Conservation (phyloP, 1,140 invertebrate species). For the Heliothis subflexa region DNA sequence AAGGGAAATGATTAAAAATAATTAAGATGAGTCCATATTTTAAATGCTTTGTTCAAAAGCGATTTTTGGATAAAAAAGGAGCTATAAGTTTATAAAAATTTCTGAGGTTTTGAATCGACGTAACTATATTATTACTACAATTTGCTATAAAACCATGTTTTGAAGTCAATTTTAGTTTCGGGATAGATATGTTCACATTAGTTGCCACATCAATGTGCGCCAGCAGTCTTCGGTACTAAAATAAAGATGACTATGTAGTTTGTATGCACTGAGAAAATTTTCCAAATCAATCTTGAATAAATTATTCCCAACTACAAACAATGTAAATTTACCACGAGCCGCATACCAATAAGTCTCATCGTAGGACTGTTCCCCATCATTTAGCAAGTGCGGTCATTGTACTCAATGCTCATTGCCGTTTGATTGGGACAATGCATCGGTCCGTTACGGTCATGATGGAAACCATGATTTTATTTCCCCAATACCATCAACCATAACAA, state of each 20-base stretch:
- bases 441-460: conserved; percentile 68
- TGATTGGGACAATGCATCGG: conserved; percentile 78
- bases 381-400: conserved; percentile 77
- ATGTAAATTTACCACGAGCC: conserved; percentile 44
- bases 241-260: not conserved
- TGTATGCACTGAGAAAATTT: conserved; percentile 16
- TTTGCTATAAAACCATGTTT: not conserved
- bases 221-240: not conserved
- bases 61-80: conserved; percentile 14
- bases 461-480: conserved; percentile 69
- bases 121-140: not conserved
- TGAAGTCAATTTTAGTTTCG: not conserved
- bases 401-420: conserved; percentile 76
- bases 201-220: conserved; percentile 16
- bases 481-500: conserved; percentile 66
- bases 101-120: not conserved
- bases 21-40: conserved; percentile 40
- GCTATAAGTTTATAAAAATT: not conserved
- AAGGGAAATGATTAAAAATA: conserved; percentile 46
- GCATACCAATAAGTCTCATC: conserved; percentile 55
- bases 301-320: conserved; percentile 33
- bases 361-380: conserved; percentile 69
- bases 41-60: conserved; percentile 14
- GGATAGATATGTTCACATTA: no score
- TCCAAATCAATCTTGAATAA: conserved; percentile 17